These are phyloP conservation scores for Brachionus manjavacas DNA, from an alignment of 1,140 invertebrate genomes.

Conservation along the genomic window DNA sequence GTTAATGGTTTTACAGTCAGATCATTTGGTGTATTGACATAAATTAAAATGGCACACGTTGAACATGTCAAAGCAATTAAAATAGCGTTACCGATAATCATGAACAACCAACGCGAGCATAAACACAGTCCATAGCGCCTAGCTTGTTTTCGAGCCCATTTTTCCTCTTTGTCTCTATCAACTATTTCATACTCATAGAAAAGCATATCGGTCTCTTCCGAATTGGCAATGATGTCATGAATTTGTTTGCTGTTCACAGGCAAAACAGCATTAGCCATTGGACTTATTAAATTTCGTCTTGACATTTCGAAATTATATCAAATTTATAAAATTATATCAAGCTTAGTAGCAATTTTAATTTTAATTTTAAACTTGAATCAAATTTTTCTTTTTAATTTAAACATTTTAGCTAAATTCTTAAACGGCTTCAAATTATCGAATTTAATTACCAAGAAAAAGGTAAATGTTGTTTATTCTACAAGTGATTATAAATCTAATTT, in stretches of 20 bases:
- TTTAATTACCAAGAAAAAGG: not conserved
- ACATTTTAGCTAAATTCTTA: not conserved
- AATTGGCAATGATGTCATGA: conserved; percentile 4
- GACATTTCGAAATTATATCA: not conserved
- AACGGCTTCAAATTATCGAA: not conserved
- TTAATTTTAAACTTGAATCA: not conserved
- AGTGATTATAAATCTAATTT: not conserved
- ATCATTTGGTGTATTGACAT: conserved; percentile 33
- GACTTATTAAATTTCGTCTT: not conserved
- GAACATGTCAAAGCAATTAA: conserved; percentile 4
- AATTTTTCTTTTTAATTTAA: not conserved
- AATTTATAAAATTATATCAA: not conserved
- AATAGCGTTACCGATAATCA: conserved; percentile 26
- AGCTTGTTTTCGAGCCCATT: conserved; percentile 17
- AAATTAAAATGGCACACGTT: conserved; percentile 27
- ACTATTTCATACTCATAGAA: conserved; percentile 41
- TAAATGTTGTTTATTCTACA: not conserved
- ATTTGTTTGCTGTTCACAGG: conserved; percentile 7
- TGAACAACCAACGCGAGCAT: conserved; percentile 32
- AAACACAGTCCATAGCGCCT: conserved; percentile 12
- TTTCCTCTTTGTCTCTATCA: conserved; percentile 35
- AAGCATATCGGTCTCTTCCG: conserved; percentile 9
- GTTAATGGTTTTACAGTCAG: conserved; percentile 28
- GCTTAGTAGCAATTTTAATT: not conserved
- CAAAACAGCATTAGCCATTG: not conserved